Evolutionary conservation across 2,113 vertebrate species (phyloP).

Genomic region (Egretta garzetta): DNA sequence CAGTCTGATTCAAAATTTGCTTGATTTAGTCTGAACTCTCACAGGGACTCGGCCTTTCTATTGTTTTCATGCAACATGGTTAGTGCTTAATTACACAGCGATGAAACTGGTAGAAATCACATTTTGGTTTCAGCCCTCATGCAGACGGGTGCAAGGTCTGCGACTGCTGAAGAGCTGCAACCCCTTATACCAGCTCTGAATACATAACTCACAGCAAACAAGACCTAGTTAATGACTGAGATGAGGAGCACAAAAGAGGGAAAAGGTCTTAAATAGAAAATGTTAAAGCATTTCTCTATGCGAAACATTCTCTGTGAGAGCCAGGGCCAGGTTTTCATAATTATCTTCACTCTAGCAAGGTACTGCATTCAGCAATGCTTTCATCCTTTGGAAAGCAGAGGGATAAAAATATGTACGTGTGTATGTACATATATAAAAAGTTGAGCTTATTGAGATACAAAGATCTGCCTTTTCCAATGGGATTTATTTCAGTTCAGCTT

Average conservation of each 20-base stretch:
- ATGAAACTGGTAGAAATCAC: neutral
- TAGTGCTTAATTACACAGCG: neutral
- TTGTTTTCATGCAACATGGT: neutral
- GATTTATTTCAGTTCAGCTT: neutral
- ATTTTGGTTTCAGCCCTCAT: neutral
- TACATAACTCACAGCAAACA: neutral
- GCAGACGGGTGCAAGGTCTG: neutral
- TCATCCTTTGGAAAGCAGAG: neutral
- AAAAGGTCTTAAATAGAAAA: neutral
- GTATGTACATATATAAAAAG: neutral
- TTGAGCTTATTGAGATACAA: conserved; percentile 20
- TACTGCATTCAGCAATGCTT: neutral
- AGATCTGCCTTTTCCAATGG: neutral
- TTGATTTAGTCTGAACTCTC: neutral
- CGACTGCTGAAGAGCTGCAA: neutral
- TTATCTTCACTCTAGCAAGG: neutral
- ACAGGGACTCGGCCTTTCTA: neutral
- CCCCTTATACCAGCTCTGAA: neutral
- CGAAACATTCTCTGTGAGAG: neutral
- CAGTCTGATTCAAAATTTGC: neutral
- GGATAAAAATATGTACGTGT: neutral
- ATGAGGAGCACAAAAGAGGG: neutral
- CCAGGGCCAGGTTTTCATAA: neutral
- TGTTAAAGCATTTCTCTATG: neutral
- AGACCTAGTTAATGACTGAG: neutral